Evolutionary conservation across 1,140 invertebrate species (phyloP), one percentile per base, ranked within the genome.

Genomic region (Listronotus bonariensis): DNA sequence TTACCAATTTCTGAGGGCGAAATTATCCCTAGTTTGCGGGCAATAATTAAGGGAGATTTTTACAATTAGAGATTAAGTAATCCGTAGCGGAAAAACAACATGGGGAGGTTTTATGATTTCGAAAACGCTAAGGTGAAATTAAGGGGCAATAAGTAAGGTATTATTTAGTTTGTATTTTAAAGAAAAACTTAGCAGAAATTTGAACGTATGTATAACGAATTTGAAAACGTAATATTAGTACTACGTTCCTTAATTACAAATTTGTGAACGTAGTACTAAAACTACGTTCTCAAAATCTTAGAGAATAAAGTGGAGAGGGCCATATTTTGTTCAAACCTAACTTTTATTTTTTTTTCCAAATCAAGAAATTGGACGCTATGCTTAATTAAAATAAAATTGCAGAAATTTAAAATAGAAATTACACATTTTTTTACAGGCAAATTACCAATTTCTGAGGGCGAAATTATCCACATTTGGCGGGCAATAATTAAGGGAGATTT

Each of bases 321-420:
- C 6, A 49, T 7, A 6, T 26, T 3, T 26, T 26, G 20, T 26
- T 26, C 1, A 26, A 26, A 26, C 5, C 20, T 26, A 26, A 3
- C 5, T 26, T 26, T 26, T 5, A 26, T n/a, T n/a, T 26, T 3
- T 26, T 26, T 26, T 26, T 3, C 2, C 20, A 26, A n/a, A n/a
- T n/a, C 20, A 26, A 5, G 20, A 26, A 26, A 26, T n/a, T n/a
- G n/a, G 5, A 26, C 20, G 20, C 20, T 26, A 5, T 26, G 20
- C 55, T 46, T 69, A 66, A 69, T 65, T 54, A 51, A 58, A 36
- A 69, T 65, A 51, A 62, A 69, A 69, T 69, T 69, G 59, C 62
- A 26, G 46, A 59, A 34, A 60, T 66, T 66, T 15, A 34, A 8
- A 12, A 38, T n/a, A 12, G 36, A 58, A 65, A 65, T 42, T 65